Conservation (phyloP, 1,140 invertebrate genomes). For the Aphaenogaster rudis region DNA sequence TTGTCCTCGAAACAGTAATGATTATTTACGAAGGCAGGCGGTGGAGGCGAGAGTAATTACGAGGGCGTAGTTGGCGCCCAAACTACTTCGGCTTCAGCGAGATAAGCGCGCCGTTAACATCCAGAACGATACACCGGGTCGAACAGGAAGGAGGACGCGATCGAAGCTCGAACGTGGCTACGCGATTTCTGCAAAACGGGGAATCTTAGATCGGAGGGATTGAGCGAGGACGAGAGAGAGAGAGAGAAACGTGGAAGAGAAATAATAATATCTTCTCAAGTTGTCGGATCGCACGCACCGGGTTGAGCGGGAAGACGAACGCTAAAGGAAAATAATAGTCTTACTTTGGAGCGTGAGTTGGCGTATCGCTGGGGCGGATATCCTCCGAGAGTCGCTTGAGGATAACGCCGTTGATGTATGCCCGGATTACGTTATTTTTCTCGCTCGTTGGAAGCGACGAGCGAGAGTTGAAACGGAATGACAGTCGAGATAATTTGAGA, state of each 20-base stretch:
- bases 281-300: conserved; percentile 29
- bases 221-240: neutral
- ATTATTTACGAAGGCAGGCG: conserved; percentile 64
- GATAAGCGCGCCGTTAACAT: conserved; percentile 57
- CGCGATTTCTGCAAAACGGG: conserved; percentile 35
- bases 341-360: conserved; percentile 32
- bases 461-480: neutral
- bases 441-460: conserved; percentile 15
- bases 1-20: conserved; percentile 68
- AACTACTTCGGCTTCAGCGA: conserved; percentile 61
- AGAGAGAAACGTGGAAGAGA: neutral
- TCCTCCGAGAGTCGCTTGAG: conserved; percentile 34
- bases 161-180: conserved; percentile 28
- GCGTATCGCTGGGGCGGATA: conserved; percentile 33
- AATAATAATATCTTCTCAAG: conserved; percentile 50
- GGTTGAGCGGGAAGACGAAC: neutral
- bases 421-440: conserved; percentile 56
- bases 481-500: conserved; percentile 34
- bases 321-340: conserved; percentile 54
- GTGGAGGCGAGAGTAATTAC: conserved; percentile 63
- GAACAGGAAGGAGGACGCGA: conserved; percentile 3
- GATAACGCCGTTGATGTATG: conserved; percentile 54
- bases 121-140: conserved; percentile 37
- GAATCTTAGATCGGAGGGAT: neutral
- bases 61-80: conserved; percentile 64